Evolutionary conservation across 2,113 vertebrate species (phyloP), one percentile per base, ranked within the genome.

Genomic region (Apodemus speciosus): DNA sequence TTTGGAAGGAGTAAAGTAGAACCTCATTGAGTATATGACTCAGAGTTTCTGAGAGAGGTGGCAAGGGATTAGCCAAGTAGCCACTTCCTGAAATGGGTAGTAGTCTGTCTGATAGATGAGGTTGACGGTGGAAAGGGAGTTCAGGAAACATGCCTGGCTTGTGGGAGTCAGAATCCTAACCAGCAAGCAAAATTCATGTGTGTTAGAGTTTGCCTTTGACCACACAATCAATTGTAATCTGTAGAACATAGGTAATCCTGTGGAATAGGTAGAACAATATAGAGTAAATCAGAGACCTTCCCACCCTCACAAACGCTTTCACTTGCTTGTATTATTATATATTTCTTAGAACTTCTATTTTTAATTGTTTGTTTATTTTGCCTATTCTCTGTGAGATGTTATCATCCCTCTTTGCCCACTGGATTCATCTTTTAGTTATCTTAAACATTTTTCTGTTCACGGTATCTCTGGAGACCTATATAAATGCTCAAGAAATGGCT

Each of bases 131-230:
- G 21, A 46, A 86, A 89, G 72, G 32, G 58, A 56, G 85, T 62
- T 89, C 66, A 90, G 68, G 9, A 90, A 83, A 27, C 7, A 60
- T 85, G 27, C 56, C 56, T 83, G 64, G 56, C 73, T 89, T 66
- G 68, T 38, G 88, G n/a, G 62, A 84, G 79, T 91, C 46, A 49
- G 85, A 18, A 25, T 64, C 85, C 64, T 64, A 69, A 25, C 35
- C 87, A 85, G 66, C 64, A 68, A 0, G 0, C 51, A 85, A 35
- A 75, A 21, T 27, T 53, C 20, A 25, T 49, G 21, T 60, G 85
- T 43, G 53, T n/a, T 77, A 60, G 49, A 89, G 66, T 49, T 71
- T n/a, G 27, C 56, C 73, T 94, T 93, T 91, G 75, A 76, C 35
- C 14, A 23, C 7, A 66, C 38, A 62, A 32, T 91, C 25, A 81